phyloP scores from a whole-genome alignment of 2,888 invertebrate species.

The Clistopyga incitator region DNA sequence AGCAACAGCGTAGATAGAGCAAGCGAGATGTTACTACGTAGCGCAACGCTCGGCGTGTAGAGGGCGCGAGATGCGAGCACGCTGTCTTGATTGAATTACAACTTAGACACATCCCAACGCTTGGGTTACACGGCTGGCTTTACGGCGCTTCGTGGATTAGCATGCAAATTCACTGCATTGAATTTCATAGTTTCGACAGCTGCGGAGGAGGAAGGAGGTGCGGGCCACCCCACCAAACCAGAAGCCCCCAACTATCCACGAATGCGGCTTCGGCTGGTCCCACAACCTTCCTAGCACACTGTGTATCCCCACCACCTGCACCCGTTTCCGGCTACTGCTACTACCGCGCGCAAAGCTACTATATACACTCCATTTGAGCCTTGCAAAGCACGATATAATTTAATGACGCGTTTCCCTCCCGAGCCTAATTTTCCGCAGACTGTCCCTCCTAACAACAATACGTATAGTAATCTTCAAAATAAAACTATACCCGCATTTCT shows the following conservation, averaged over 20 bases:
- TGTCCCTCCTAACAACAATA: no score
- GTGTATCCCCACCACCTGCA: neutral
- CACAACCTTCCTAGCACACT: neutral
- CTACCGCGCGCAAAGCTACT: conserved; percentile 9
- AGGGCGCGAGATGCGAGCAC: conserved; percentile 42
- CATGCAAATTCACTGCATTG: conserved; percentile 81
- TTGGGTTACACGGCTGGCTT: conserved; percentile 71
- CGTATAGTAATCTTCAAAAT: no score
- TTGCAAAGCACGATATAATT: conserved; percentile 51
- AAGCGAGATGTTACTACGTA: conserved; percentile 2
- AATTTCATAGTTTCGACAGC: conserved; percentile 83
- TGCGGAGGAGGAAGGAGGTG: conserved; percentile 50
- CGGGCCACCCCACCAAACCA: conserved; percentile 15
- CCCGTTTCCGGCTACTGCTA: conserved; percentile 11
- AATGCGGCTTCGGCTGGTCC: conserved; percentile 20
- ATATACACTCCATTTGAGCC: conserved; percentile 39
- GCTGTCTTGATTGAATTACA: conserved; percentile 81
- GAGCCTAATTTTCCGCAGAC: neutral
- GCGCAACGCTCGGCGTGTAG: neutral
- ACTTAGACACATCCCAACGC: conserved; percentile 78
- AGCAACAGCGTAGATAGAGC: conserved; percentile 66
- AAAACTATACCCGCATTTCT: no score
- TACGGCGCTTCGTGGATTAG: conserved; percentile 77
- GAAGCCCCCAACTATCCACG: conserved; percentile 22
- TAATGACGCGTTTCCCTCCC: conserved; percentile 42